A percentile compares a stretch with the other conserved stretches of the same genome.
Evolutionary conservation across 2,888 invertebrate species (phyloP).

Genomic region (Sisyra nigra): DNA sequence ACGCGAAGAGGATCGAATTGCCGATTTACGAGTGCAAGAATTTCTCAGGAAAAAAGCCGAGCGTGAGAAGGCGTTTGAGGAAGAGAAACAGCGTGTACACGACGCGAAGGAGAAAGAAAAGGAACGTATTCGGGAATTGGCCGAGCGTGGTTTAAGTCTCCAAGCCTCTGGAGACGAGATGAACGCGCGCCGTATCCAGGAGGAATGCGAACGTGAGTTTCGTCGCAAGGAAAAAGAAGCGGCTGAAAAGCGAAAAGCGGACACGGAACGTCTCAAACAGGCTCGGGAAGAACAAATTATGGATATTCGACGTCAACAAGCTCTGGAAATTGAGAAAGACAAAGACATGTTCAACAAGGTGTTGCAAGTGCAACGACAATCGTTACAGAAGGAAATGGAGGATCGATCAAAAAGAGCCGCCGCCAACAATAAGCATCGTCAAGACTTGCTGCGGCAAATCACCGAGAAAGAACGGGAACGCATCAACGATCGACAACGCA

Average conservation of each 20-base stretch:
- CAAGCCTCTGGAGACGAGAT: slow-evolving; percentile 30
- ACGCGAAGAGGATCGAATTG: slow-evolving; percentile 46
- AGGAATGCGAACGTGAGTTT: slow-evolving; percentile 53
- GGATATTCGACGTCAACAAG: slow-evolving; percentile 39
- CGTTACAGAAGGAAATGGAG: slow-evolving; percentile 15
- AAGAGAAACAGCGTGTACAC: slow-evolving; percentile 34
- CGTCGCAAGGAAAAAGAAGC: slow-evolving; percentile 43
- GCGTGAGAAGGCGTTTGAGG: slow-evolving; percentile 37
- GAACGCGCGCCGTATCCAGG: slow-evolving; percentile 32
- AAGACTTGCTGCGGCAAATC: slow-evolving; percentile 49
- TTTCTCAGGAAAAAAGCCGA: slow-evolving; percentile 45
- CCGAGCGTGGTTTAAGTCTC: slow-evolving; percentile 36
- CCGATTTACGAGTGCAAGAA: slow-evolving; percentile 44
- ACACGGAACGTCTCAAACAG: slow-evolving; percentile 28
- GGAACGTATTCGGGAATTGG: slow-evolving; percentile 28
- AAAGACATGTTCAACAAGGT: slow-evolving; percentile 42
- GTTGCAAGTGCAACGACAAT: slow-evolving; percentile 23
- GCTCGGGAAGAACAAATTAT: slow-evolving; percentile 32
- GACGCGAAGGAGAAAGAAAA: slow-evolving; percentile 47
- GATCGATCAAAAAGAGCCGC: not conserved
- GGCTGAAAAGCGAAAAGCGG: slow-evolving; percentile 37
- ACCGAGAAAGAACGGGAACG: slow-evolving; percentile 51
- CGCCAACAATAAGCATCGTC: slow-evolving; percentile 36
- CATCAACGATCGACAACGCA: slow-evolving; percentile 40
- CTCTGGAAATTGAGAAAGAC: slow-evolving; percentile 48